Percentiles rank a stretch among this genome's conserved stretches.
Conservation (phyloP, 2,888 invertebrate species). For the Leptopilina myrica region DNA sequence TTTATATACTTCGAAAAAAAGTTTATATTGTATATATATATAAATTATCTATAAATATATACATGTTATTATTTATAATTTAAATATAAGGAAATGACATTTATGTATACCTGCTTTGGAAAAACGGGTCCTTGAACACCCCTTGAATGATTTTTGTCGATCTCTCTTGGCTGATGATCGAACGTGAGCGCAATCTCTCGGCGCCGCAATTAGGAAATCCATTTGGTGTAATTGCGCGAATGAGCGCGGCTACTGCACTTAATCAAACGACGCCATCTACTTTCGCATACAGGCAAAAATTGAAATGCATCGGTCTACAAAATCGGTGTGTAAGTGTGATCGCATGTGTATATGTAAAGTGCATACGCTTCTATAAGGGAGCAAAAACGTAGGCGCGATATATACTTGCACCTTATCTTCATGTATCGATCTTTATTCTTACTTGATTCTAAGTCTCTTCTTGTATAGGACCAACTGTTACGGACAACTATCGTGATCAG, state of each 20-base stretch:
- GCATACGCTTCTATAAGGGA: conserved; percentile 16
- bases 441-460: conserved; percentile 22
- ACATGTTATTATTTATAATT: not conserved
- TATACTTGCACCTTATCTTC: conserved; percentile 23
- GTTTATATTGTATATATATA: too few relatives aligned
- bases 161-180: conserved; percentile 51
- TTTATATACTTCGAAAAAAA: too few relatives aligned
- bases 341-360: not conserved
- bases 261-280: conserved; percentile 63
- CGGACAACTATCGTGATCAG: not conserved
- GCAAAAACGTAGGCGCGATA: conserved; percentile 31
- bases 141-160: conserved; percentile 46
- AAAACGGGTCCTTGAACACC: not conserved
- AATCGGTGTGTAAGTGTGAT: not conserved
- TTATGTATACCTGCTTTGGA: conserved; percentile 29
- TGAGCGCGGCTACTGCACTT: conserved; percentile 65
- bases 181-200: conserved; percentile 70
- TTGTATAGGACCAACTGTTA: conserved; percentile 6
- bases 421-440: conserved; percentile 34
- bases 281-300: conserved; percentile 18
- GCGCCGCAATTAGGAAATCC: conserved; percentile 75
- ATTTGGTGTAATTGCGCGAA: conserved; percentile 75
- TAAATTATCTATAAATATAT: too few relatives aligned
- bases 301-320: conserved; percentile 4
- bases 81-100: conserved; percentile 25